Percentiles rank a stretch among this genome's conserved stretches.
phyloP scores from a whole-genome alignment of 2,888 invertebrate genomes.

The Julus scanicus region DNA sequence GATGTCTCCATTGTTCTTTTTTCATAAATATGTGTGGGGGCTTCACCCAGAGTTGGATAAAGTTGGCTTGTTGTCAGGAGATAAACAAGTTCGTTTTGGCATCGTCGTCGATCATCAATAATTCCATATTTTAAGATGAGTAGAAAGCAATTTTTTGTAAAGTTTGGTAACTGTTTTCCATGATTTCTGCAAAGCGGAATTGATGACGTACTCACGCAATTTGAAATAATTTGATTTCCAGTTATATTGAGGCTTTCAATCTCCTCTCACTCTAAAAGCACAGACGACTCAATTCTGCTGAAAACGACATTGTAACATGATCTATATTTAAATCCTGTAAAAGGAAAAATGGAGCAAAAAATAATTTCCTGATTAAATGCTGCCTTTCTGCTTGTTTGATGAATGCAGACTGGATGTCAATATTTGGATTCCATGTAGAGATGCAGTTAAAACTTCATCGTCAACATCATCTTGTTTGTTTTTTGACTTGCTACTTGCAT shows the following conservation, averaged over 20 bases:
- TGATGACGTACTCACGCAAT: conserved; percentile 12
- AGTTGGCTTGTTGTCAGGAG: background rate
- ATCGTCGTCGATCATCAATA: conserved; percentile 12
- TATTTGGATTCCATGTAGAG: conserved; percentile 40
- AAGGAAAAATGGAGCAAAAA: background rate
- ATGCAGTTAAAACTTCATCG: conserved; percentile 35
- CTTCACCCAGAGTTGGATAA: background rate
- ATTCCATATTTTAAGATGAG: background rate
- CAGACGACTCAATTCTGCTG: conserved; percentile 15
- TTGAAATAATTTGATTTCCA: conserved; percentile 35
- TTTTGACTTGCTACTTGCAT: conserved; percentile 25
- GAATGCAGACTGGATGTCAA: conserved; percentile 19
- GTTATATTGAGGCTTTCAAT: background rate
- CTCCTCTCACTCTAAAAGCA: background rate
- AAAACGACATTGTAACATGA: background rate
- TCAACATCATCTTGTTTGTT: conserved; percentile 31
- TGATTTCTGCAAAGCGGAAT: background rate
- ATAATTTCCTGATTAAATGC: conserved; percentile 36
- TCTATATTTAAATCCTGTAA: conserved; percentile 32
- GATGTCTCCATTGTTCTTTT: no score
- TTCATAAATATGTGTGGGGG: no score
- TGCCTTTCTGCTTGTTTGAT: conserved; percentile 31
- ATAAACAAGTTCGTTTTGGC: background rate
- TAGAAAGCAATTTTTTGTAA: background rate
- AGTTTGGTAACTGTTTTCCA: background rate